Base-by-base conservation (phyloP, 1,140 invertebrate genomes). In the Megalopta genalis region DNA sequence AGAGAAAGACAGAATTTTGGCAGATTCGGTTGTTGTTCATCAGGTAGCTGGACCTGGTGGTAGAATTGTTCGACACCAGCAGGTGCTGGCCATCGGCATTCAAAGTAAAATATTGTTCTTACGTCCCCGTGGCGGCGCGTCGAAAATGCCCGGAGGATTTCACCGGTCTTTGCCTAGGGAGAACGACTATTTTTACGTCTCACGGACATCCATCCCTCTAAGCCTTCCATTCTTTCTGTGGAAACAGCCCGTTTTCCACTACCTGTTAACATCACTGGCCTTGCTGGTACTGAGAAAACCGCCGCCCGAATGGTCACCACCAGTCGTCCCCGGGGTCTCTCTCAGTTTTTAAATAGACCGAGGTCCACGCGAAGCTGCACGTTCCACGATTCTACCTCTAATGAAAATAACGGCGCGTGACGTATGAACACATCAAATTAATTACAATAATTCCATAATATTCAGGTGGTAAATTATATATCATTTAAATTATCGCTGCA, bases 91-190 rank as follows among this genome's bases (percentile, higher is more conserved):
- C 81, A 87, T 78, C 32, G 76, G 86, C 74, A 90, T 90, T 89
- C 82, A 87, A 90, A 90, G 84, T 87, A 90, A 90, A 90, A 90
- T 90, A 91, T 91, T 91, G 89, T 91, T 91, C 90, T 90, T 90
- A 74, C 85, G 57, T 82, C 73, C 70, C 80, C 74, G 81, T 76
- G 80, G 77, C 82, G 57, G 82, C 76, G 80, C 80, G 72, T 70
- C 80, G 74, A 79, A 85, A 86, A 87, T 83, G 81, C 79, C n/a
- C 74, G 77, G 84, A 87, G 81, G 78, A 87, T 86, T 81, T 82
- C 74, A 37, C 46, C 8, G n/a, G 27, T 59, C 71, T 77, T 89
- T 89, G 85, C 81, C 84, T 78, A 75, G 59, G 21, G 21, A 52
- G 70, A 69, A 69, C 80, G 82, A 80, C 81, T 83, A 90, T 90